Evolutionary conservation across 53 echinoderm and acorn worm species (phyloP).

Genomic region (Arbacia lixula): DNA sequence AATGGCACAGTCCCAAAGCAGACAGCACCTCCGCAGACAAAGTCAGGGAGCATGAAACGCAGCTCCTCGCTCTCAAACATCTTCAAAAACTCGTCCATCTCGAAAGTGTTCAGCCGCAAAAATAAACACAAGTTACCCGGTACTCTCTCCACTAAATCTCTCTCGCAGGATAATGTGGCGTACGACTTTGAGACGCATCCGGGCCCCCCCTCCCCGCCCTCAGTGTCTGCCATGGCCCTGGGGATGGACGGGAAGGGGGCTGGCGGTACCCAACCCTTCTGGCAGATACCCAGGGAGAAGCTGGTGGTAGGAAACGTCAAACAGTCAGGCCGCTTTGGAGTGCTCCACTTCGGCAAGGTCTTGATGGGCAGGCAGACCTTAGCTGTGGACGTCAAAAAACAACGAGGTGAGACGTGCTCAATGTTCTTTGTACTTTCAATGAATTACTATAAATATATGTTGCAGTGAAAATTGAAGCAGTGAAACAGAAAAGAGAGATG

Average conservation of each 20-base stretch:
- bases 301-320: slow-evolving; percentile 41
- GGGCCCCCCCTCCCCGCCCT: slow-evolving; percentile 17
- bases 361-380: slow-evolving; percentile 16
- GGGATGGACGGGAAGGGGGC: neutral
- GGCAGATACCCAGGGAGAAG: slow-evolving; percentile 39
- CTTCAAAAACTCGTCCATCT: slow-evolving; percentile 18
- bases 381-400: slow-evolving; percentile 30
- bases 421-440: neutral
- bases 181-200: slow-evolving; percentile 42
- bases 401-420: slow-evolving; percentile 18
- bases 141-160: slow-evolving; percentile 20
- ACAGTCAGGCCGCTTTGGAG: slow-evolving; percentile 25
- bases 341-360: slow-evolving; percentile 47
- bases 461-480: neutral
- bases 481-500: no score
- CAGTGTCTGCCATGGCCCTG: slow-evolving; percentile 45
- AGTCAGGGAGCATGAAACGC: slow-evolving; percentile 34
- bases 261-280: neutral
- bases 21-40: neutral
- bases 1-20: no score
- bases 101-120: slow-evolving; percentile 30
- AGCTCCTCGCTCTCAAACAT: slow-evolving; percentile 35
- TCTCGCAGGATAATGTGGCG: slow-evolving; percentile 52
- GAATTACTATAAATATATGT: neutral
- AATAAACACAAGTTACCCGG: neutral